These are phyloP conservation scores for Sebastes paucispinis DNA, from an alignment of 2,797 vertebrate species.

Conservation along the genomic window DNA sequence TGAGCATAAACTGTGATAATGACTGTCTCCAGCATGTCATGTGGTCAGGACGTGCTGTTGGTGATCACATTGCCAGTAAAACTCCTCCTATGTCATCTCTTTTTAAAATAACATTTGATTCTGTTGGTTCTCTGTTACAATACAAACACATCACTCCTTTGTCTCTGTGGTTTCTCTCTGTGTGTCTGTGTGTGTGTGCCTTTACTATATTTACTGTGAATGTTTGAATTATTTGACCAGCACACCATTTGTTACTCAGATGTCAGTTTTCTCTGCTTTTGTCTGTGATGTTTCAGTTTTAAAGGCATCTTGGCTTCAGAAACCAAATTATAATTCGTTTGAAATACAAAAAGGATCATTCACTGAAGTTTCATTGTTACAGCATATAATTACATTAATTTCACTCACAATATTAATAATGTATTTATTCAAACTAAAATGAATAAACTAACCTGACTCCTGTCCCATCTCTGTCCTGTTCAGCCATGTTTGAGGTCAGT, in stretches of 20 bases:
- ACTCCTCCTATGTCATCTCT: background rate
- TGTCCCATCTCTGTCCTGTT: background rate
- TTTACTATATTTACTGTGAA: background rate
- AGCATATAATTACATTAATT: background rate
- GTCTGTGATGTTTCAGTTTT: background rate
- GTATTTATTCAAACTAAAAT: background rate
- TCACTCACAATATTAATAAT: background rate
- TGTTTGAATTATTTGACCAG: background rate
- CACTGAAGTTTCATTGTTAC: background rate
- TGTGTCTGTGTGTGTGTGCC: background rate
- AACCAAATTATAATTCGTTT: background rate
- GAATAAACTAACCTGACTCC: background rate
- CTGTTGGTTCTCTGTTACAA: background rate
- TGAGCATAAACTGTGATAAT: background rate
- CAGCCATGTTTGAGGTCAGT: slow-evolving; percentile 87
- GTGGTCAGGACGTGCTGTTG: background rate
- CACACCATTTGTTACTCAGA: background rate
- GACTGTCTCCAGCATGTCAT: background rate
- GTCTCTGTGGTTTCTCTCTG: background rate
- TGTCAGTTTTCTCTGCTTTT: background rate
- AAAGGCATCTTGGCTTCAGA: background rate
- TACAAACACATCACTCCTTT: background rate
- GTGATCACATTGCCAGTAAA: background rate
- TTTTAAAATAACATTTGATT: background rate
- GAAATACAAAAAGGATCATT: background rate